These are phyloP conservation scores for Polyodon spathula DNA, from an alignment of 2,113 vertebrate species.

Conservation along the genomic window DNA sequence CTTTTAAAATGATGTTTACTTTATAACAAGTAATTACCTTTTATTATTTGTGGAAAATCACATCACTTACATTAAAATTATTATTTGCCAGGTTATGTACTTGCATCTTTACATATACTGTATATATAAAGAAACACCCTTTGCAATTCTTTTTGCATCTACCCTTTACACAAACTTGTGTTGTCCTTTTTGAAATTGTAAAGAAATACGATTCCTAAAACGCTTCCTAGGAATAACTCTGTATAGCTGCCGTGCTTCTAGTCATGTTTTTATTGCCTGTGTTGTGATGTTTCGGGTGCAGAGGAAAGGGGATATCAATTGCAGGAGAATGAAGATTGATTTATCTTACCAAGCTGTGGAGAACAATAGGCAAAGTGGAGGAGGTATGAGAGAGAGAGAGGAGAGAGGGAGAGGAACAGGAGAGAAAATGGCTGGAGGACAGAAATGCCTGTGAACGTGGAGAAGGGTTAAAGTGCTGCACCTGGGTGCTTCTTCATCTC, in stretches of 20 bases:
- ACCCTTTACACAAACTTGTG: too few relatives aligned
- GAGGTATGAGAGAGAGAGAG: constrained; percentile 44
- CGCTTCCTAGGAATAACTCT: too few relatives aligned
- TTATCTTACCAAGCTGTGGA: constrained; percentile 45
- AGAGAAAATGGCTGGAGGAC: constrained; percentile 43
- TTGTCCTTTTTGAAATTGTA: too few relatives aligned
- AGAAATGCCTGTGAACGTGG: constrained; percentile 38
- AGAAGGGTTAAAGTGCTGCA: constrained; percentile 54
- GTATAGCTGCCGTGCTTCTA: not conserved
- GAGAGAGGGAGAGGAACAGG: constrained; percentile 37
- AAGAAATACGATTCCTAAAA: too few relatives aligned
- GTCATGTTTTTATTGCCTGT: constrained; percentile 21
- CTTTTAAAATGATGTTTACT: too few relatives aligned
- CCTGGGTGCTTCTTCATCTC: constrained; percentile 52
- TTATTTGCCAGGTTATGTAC: too few relatives aligned
- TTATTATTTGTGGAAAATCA: too few relatives aligned
- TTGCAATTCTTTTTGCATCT: too few relatives aligned
- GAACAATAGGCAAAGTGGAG: constrained; percentile 33
- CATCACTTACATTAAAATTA: too few relatives aligned
- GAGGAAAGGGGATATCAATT: constrained; percentile 28
- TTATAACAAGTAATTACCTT: too few relatives aligned
- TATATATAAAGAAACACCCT: too few relatives aligned
- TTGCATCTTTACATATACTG: too few relatives aligned
- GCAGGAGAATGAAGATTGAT: constrained; percentile 42
- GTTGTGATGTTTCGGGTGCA: constrained; percentile 23